Evolutionary conservation across 2,888 invertebrate genomes (phyloP).

Genomic region (Endomychus coccineus): DNA sequence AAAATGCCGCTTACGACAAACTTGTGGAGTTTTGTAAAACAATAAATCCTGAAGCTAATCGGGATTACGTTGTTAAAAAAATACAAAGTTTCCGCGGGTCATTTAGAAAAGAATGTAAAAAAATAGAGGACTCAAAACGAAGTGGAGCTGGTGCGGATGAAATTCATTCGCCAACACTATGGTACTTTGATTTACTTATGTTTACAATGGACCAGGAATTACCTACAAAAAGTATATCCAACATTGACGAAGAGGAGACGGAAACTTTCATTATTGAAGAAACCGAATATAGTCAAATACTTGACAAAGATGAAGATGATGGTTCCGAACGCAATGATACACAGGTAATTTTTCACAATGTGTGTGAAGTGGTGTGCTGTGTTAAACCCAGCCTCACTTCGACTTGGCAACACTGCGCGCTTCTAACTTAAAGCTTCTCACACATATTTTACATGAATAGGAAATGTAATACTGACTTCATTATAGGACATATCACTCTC

Average conservation of each 20-base stretch:
- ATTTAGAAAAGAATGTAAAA: constrained; percentile 15
- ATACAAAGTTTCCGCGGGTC: constrained; percentile 14
- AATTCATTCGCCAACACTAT: constrained; percentile 12
- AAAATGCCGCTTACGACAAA: too few relatives aligned
- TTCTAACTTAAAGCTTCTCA: too few relatives aligned
- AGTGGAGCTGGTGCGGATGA: constrained; percentile 11
- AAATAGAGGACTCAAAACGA: constrained; percentile 9
- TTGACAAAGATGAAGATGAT: too few relatives aligned
- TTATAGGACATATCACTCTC: too few relatives aligned
- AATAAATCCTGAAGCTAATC: constrained; percentile 3
- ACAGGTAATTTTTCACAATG: too few relatives aligned
- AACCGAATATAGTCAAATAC: too few relatives aligned
- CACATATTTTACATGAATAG: too few relatives aligned
- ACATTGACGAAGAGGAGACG: constrained; percentile 6
- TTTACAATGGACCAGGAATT: constrained; percentile 24
- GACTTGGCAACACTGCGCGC: too few relatives aligned
- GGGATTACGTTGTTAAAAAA: constrained; percentile 11
- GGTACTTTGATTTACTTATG: constrained; percentile 15
- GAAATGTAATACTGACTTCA: too few relatives aligned
- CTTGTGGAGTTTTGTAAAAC: background rate
- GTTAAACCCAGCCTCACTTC: too few relatives aligned
- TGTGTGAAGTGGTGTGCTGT: too few relatives aligned
- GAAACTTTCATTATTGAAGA: constrained; percentile 1
- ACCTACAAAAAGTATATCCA: constrained; percentile 9
- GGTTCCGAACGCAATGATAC: too few relatives aligned